Base-by-base conservation (phyloP, 30 jellyfish, hydroid and myxozoan genomes). In the Rhopilema esculentum region DNA sequence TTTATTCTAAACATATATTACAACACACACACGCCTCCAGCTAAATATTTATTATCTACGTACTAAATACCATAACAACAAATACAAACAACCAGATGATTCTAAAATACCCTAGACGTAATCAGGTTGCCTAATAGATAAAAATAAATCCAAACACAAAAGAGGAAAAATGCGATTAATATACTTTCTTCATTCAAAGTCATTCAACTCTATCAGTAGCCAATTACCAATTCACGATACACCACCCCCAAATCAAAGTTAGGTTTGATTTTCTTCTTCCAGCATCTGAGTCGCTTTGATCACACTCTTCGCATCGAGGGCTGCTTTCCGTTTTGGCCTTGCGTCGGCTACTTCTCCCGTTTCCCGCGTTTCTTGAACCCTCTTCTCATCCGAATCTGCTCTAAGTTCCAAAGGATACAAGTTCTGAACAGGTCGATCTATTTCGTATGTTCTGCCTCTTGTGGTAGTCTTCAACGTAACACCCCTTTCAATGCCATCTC, bases 381-480 rank as follows among this genome's bases (percentile, higher is more conserved):
- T n/a, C n/a, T n/a, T n/a, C n/a, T n/a, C n/a, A n/a, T n/a, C n/a
- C n/a, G n/a, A n/a, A n/a, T n/a, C 84, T 8, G 88, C 80, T 49
- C 80, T 52, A 6, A 77, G 20, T 22, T 0, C 77, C 88, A 77
- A 25, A 15, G 88, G 82, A 22, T 77, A 77, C 50, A 77, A 48
- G 7, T 48, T 7, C 80, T 77, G 88, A 4, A 77, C 22, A 27
- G 80, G 88, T 30, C 88, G 25, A 62, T 33, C 82, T 20, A 77
- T 48, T 22, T 77, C 88, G 26, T 77, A 77, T 29, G 62, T 30
- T 20, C 61, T 77, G 16, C 88, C 88, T 20, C 61, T 20, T n/a
- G 88, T 25, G 16, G 61, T 62, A 15, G 82, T 77, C 80, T 77
- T 77, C 49, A 77, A 32, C 31, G 88, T 77, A 4, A 27, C 80